phyloP scores from a whole-genome alignment of 2,888 invertebrate genomes.

The Acanthococcus lagerstroemiae region DNA sequence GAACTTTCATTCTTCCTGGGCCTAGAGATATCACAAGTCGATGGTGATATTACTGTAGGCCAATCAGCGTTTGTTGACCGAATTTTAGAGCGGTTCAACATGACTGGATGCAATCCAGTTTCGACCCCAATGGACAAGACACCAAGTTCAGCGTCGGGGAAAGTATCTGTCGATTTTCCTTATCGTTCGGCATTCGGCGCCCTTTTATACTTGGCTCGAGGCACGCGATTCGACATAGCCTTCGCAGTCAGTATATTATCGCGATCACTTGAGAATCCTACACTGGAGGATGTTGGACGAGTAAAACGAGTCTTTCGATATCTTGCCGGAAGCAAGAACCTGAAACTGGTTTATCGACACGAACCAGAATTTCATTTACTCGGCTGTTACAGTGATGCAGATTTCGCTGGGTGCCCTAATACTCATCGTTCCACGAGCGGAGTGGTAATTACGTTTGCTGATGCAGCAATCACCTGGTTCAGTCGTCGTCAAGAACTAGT shows the following conservation, averaged over 20 bases:
- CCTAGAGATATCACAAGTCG: constrained; percentile 27
- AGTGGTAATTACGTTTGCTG: too few relatives aligned
- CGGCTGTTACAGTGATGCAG: too few relatives aligned
- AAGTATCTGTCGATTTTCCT: constrained; percentile 29
- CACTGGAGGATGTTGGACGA: too few relatives aligned
- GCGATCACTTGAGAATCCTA: too few relatives aligned
- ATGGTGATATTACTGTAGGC: not conserved
- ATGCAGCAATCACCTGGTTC: too few relatives aligned
- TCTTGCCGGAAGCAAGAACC: too few relatives aligned
- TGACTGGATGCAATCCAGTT: constrained; percentile 29
- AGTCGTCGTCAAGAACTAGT: too few relatives aligned
- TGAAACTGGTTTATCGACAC: too few relatives aligned
- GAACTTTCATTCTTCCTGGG: constrained; percentile 34
- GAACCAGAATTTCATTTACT: too few relatives aligned
- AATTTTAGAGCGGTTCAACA: constrained; percentile 31
- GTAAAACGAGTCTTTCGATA: too few relatives aligned
- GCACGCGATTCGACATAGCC: constrained; percentile 32
- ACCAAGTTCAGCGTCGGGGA: not conserved
- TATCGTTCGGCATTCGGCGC: constrained; percentile 33
- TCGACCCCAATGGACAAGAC: constrained; percentile 25
- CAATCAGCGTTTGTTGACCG: constrained; percentile 23
- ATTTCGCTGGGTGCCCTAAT: too few relatives aligned
- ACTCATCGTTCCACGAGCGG: too few relatives aligned
- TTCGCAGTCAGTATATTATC: not conserved
- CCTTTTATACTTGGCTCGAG: constrained; percentile 5